Evolutionary conservation across 2,888 invertebrate genomes (phyloP).

Genomic region (Trichogramma evanescens): DNA sequence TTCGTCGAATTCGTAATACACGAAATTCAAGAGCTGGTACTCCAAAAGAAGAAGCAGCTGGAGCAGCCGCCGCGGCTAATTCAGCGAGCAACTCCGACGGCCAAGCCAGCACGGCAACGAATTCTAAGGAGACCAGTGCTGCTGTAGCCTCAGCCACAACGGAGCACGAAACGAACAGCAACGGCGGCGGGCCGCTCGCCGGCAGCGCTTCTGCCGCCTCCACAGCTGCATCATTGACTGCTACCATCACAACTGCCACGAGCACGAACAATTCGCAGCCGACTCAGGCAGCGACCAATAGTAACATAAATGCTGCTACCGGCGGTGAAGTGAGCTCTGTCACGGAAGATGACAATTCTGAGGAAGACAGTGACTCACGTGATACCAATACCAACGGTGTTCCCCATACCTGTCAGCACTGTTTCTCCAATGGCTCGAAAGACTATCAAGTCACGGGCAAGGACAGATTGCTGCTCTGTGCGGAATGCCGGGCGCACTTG

Average conservation of each 20-base stretch:
- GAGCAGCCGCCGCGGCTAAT: slow-evolving; percentile 56
- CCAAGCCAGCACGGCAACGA: slow-evolving; percentile 24
- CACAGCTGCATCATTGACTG: slow-evolving; percentile 24
- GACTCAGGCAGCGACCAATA: slow-evolving; percentile 31
- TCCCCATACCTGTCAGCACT: slow-evolving; percentile 60
- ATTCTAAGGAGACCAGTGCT: slow-evolving; percentile 33
- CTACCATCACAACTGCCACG: slow-evolving; percentile 45
- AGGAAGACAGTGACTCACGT: slow-evolving; percentile 90
- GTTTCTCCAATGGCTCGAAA: slow-evolving; percentile 59
- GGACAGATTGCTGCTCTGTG: slow-evolving; percentile 64
- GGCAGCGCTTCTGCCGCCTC: slow-evolving; percentile 7
- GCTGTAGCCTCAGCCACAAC: slow-evolving; percentile 30
- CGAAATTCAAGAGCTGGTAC: slow-evolving; percentile 77
- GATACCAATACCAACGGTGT: slow-evolving; percentile 56
- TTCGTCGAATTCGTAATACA: slow-evolving; percentile 81
- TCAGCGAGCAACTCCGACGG: slow-evolving; percentile 25
- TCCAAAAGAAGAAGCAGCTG: slow-evolving; percentile 64
- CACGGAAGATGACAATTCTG: slow-evolving; percentile 86
- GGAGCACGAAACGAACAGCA: slow-evolving; percentile 48
- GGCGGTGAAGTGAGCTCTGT: slow-evolving; percentile 63
- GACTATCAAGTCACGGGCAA: slow-evolving; percentile 58
- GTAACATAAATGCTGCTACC: slow-evolving; percentile 36
- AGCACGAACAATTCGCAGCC: slow-evolving; percentile 15
- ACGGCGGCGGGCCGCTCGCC: slow-evolving; percentile 54
- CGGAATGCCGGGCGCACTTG: slow-evolving; percentile 67